These are phyloP conservation scores for Malurus melanocephalus DNA, from an alignment of 2,113 vertebrate genomes.

Conservation along the genomic window DNA sequence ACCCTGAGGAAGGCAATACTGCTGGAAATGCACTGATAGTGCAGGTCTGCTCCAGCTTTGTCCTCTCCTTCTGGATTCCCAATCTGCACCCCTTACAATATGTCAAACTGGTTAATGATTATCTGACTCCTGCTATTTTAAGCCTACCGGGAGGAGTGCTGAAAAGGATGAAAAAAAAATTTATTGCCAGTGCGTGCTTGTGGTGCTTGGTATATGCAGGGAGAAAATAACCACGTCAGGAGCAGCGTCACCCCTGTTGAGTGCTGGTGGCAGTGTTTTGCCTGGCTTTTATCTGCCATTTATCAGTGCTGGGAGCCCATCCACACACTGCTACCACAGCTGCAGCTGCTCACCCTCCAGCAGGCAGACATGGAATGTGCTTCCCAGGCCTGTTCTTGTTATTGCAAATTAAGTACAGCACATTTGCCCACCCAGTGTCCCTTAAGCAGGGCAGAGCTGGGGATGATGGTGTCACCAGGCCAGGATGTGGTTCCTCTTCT, in stretches of 20 bases:
- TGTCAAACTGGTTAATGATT: background rate
- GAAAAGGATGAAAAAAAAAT: background rate
- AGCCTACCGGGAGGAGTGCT: background rate
- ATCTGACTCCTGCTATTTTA: slow-evolving; percentile 24
- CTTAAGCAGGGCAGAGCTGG: background rate
- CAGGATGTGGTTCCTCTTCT: background rate
- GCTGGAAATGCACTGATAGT: background rate
- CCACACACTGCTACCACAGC: background rate
- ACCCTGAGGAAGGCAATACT: background rate
- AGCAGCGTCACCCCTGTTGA: background rate
- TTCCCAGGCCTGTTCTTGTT: background rate
- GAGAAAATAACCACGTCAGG: background rate
- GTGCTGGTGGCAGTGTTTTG: background rate
- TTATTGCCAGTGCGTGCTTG: accelerated
- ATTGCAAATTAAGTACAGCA: background rate
- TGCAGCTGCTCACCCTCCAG: background rate
- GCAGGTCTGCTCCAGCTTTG: background rate
- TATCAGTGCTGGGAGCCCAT: background rate
- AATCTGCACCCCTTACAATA: background rate
- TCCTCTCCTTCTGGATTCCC: background rate
- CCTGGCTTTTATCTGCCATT: background rate
- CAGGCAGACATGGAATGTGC: background rate
- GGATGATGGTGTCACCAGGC: background rate
- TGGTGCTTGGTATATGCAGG: background rate
- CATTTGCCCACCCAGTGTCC: background rate